phyloP scores from a whole-genome alignment of 1,140 invertebrate genomes.

The Charaxes varanes region DNA sequence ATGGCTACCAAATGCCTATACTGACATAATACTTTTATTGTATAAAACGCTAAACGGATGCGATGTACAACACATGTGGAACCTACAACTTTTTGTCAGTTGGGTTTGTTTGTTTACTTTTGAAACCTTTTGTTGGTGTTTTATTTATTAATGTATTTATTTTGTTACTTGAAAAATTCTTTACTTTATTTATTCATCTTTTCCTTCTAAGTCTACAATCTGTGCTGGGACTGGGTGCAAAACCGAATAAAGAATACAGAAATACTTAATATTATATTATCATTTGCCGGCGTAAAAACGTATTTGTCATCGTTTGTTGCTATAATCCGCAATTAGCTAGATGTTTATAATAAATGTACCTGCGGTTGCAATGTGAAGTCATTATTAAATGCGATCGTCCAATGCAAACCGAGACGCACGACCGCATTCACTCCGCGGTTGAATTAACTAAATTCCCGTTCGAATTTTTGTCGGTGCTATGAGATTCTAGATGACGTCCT shows the following conservation, averaged over 20 bases:
- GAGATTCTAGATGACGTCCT: no score
- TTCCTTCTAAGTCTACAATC: no score
- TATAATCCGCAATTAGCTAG: no score
- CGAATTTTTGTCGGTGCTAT: slow-evolving; percentile 64
- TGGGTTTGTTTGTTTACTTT: background rate
- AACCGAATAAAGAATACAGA: no score
- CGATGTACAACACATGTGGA: slow-evolving; percentile 6
- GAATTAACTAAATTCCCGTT: slow-evolving; percentile 67
- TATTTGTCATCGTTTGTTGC: no score
- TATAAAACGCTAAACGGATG: slow-evolving; percentile 8
- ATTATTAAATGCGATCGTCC: slow-evolving; percentile 54
- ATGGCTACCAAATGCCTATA: slow-evolving; percentile 44
- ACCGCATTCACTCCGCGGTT: slow-evolving; percentile 41
- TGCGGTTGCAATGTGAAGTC: slow-evolving; percentile 37
- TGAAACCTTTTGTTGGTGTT: background rate
- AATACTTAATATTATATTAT: no score
- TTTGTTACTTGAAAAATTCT: background rate
- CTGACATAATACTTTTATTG: slow-evolving; percentile 37
- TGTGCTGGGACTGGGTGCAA: no score
- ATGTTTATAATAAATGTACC: slow-evolving; percentile 15
- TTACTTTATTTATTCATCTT: no score
- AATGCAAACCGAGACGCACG: slow-evolving; percentile 34
- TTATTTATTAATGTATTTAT: background rate
- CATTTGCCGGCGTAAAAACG: no score
- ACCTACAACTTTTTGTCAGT: slow-evolving; percentile 3